Conservation (phyloP, 2,888 invertebrate species). For the Apamea crenata region DNA sequence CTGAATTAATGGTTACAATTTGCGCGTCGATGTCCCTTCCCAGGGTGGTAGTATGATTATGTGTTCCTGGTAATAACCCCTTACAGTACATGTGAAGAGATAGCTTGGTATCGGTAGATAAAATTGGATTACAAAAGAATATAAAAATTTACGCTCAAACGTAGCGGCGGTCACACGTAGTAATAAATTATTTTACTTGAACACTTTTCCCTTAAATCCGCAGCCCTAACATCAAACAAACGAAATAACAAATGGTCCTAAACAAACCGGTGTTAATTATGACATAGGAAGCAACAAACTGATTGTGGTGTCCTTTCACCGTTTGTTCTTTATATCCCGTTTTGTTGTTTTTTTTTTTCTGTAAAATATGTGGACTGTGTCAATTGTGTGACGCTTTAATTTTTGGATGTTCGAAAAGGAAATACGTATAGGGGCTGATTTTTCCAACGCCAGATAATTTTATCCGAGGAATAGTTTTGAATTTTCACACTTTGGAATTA, state of each 20-base stretch:
- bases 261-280: constrained; percentile 50
- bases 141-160: background rate
- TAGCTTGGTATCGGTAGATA: background rate
- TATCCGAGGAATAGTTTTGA: background rate
- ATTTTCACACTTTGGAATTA: background rate
- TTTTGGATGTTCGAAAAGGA: background rate
- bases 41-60: no score
- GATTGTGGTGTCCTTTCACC: constrained; percentile 20
- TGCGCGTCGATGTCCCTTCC: no score
- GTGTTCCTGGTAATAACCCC: no score
- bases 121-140: background rate
- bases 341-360: background rate
- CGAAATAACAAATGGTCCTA: constrained; percentile 30
- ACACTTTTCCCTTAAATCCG: background rate
- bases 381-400: background rate
- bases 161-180: background rate
- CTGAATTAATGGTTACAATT: no score
- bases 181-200: constrained; percentile 2
- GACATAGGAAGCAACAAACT: constrained; percentile 26
- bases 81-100: background rate
- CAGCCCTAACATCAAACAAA: constrained; percentile 25
- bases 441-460: background rate
- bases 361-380: constrained; percentile 1
- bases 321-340: background rate
- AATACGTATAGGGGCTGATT: background rate